These are phyloP conservation scores for Leucozona laternaria DNA, from an alignment of 2,888 invertebrate genomes.

Conservation along the genomic window DNA sequence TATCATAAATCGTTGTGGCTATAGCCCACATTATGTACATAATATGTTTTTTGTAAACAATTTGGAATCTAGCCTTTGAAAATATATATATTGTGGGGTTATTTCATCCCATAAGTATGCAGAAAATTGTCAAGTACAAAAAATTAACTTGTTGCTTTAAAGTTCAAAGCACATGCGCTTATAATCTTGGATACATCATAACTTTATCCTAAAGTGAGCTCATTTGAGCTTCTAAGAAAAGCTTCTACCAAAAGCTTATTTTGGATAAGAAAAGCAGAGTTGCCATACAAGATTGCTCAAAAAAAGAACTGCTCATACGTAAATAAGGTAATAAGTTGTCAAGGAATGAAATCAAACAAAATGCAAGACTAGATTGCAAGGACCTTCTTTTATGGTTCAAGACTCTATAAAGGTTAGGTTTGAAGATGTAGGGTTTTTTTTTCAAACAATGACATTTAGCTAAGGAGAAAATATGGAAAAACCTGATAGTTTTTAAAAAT, in stretches of 20 bases:
- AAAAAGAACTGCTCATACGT: not conserved
- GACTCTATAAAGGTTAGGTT: no score
- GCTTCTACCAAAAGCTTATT: not conserved
- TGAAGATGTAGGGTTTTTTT: no score
- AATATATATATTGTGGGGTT: no score
- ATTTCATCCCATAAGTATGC: slow-evolving; percentile 22
- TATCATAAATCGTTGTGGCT: no score
- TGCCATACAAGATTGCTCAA: not conserved
- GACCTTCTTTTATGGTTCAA: no score
- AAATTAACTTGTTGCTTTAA: slow-evolving; percentile 2
- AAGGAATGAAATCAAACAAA: not conserved
- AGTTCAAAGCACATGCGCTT: not conserved
- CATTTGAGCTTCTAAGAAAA: not conserved
- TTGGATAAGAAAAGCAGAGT: not conserved
- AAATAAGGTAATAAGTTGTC: not conserved
- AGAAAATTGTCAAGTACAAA: not conserved
- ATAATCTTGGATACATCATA: not conserved
- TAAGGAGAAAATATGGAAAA: no score
- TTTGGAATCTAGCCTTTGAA: not conserved
- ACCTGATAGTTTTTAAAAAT: no score
- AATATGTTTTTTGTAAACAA: not conserved
- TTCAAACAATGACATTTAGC: no score
- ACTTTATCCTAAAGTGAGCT: not conserved
- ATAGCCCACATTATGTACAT: no score
- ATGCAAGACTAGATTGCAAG: not conserved